These are phyloP conservation scores for Dipus sagitta DNA, from an alignment of 2,797 vertebrate species.

Conservation along the genomic window DNA sequence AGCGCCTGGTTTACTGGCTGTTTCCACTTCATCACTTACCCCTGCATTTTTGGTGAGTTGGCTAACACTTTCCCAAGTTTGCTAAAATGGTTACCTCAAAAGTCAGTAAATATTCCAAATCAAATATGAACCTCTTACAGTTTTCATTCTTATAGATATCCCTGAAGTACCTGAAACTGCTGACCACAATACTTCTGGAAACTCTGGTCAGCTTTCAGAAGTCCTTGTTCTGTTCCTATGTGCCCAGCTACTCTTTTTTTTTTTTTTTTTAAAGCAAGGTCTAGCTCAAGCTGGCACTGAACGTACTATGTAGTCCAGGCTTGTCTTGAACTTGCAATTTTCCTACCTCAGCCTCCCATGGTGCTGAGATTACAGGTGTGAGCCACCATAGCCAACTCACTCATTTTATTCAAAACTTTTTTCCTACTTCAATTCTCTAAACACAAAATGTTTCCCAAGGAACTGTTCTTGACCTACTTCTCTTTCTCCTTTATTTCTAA, in stretches of 20 bases:
- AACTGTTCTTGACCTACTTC: neutral
- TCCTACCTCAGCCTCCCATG: neutral
- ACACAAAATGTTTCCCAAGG: slow-evolving; percentile 36
- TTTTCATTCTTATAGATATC: neutral
- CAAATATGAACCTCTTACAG: neutral
- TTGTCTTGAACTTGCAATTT: neutral
- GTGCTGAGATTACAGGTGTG: neutral
- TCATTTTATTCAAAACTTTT: neutral
- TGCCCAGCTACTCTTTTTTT: neutral
- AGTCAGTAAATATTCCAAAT: neutral
- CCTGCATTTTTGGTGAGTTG: neutral
- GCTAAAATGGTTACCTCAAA: slow-evolving; percentile 27
- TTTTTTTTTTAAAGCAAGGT: neutral
- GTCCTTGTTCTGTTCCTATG: neutral
- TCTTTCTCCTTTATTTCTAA: slow-evolving; percentile 9
- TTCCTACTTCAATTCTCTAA: neutral
- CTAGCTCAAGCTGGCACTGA: neutral
- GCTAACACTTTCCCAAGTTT: neutral
- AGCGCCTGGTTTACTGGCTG: neutral
- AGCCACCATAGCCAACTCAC: neutral
- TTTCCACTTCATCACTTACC: neutral
- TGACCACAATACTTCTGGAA: neutral
- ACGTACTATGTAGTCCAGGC: neutral
- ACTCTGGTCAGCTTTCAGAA: slow-evolving; percentile 3
- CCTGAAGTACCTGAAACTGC: neutral